phyloP scores from a whole-genome alignment of 2,888 invertebrate species.

The Caenorhabditis uteleia region DNA sequence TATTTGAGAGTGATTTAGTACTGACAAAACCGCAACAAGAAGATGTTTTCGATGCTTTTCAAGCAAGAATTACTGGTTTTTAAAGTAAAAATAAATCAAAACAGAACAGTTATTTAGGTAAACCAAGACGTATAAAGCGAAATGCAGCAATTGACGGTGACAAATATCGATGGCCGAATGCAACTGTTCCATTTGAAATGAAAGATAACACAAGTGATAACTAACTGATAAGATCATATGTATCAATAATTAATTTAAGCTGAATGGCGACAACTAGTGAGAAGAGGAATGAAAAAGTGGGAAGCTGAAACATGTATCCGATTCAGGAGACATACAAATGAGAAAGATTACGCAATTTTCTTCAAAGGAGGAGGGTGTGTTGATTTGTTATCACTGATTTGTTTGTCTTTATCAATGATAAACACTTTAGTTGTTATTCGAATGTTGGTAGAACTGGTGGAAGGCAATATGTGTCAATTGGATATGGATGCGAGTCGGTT shows the following conservation, averaged over 20 bases:
- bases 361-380: conserved; percentile 48
- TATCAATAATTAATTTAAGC: conserved; percentile 20
- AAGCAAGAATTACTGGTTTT: conserved; percentile 31
- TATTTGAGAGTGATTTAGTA: conserved; percentile 48
- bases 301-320: conserved; percentile 52
- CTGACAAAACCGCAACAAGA: conserved; percentile 45
- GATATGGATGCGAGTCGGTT: conserved; percentile 54
- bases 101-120: background rate
- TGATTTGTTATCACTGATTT: background rate
- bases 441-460: conserved; percentile 59
- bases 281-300: conserved; percentile 53
- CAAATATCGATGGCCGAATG: conserved; percentile 47
- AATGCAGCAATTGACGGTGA: conserved; percentile 47
- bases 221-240: background rate
- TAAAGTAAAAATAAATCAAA: background rate
- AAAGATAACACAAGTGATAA: conserved; percentile 37
- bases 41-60: conserved; percentile 45
- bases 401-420: background rate
- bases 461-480: conserved; percentile 56
- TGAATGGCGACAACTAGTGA: conserved; percentile 44
- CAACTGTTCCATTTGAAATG: conserved; percentile 42
- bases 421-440: conserved; percentile 51
- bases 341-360: conserved; percentile 41
- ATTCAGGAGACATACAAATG: conserved; percentile 34
- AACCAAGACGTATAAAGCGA: conserved; percentile 26